These are phyloP conservation scores for Choreutis nemorana DNA, from an alignment of 2,888 invertebrate species.

Conservation along the genomic window DNA sequence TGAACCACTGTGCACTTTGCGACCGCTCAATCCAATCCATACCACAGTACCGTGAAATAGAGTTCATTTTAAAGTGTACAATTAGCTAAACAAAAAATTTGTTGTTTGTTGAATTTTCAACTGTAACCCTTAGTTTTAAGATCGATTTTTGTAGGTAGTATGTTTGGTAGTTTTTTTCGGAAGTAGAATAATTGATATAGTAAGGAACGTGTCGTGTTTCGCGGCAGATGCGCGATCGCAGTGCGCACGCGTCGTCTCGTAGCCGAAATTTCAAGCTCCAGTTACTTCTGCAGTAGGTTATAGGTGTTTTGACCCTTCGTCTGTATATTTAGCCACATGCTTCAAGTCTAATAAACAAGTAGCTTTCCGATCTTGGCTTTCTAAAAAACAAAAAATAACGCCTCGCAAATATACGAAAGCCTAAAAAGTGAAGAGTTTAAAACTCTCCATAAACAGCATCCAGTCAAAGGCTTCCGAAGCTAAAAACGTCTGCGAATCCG, in stretches of 20 bases:
- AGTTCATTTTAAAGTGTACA: no score
- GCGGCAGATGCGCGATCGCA: conserved; percentile 41
- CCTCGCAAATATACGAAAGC: no score
- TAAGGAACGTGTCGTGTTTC: conserved; percentile 58
- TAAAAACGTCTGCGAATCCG: conserved; percentile 19
- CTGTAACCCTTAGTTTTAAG: conserved; percentile 13
- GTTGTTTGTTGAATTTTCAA: no score
- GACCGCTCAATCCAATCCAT: background rate
- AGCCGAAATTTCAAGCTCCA: conserved; percentile 16
- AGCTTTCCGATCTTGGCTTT: no score
- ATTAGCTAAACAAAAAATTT: no score
- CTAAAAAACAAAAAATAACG: no score
- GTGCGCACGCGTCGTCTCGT: conserved; percentile 21
- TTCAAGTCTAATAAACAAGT: no score
- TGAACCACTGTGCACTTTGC: conserved; percentile 15
- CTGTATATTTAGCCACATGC: no score
- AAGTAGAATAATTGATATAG: conserved; percentile 52
- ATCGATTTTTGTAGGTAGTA: conserved; percentile 16
- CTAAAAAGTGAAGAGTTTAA: no score
- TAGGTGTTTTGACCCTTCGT: conserved; percentile 15
- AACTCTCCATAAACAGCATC: no score
- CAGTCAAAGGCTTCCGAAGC: no score
- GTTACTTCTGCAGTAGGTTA: conserved; percentile 14
- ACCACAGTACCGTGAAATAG: no score
- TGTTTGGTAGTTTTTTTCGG: conserved; percentile 34